Evolutionary conservation across 2,113 vertebrate species (phyloP), one percentile per base, ranked within the genome.

Genomic region (Camelus bactrianus): DNA sequence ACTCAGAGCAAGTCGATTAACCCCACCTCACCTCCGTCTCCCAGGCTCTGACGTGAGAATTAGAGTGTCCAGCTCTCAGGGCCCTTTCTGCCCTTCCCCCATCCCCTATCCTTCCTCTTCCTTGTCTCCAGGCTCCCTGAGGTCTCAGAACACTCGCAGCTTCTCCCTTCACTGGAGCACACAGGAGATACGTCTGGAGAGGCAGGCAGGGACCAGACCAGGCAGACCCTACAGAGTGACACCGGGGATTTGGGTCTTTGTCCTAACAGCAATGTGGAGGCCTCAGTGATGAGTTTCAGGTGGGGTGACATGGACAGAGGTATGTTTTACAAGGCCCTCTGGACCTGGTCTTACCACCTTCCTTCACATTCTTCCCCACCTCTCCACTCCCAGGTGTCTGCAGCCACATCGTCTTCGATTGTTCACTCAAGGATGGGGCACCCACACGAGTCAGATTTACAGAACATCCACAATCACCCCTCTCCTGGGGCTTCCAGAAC

Each of bases 221-320:
- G 0, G 16, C 3, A 2, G 16, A 17, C 64, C 46, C 35, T 48
- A 35, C 2, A 50, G 67, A 16, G 16, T 0, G 5, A 54, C 0
- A 3, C 30, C 15, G 3, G 48, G 19, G 50, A 26, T 8, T 0
- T 4, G 0, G 12, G 48, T 20, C 62, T 81, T 32, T 28, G 16
- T 35, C 46, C n/a, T 13, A 6, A 52, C 19, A 28, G 13, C 17
- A 0, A 0, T 0, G 35, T 3, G 3, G 42, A 82, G 32, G 50
- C 13, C 5, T 17, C 0, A 0, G 30, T n/a, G 48, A 8, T 28
- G 32, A 2, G 5, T 28, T 24, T 15, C 30, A 26, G 24, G 52
- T 22, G 15, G 11, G 26, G 35, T 1, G 8, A 20, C 4, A 0
- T 0, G 56, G 48, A 8, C 30, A 42, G 60, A 73, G 56, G 26